phyloP scores from a whole-genome alignment of 2,113 vertebrate genomes.

The Notiomystis cincta region DNA sequence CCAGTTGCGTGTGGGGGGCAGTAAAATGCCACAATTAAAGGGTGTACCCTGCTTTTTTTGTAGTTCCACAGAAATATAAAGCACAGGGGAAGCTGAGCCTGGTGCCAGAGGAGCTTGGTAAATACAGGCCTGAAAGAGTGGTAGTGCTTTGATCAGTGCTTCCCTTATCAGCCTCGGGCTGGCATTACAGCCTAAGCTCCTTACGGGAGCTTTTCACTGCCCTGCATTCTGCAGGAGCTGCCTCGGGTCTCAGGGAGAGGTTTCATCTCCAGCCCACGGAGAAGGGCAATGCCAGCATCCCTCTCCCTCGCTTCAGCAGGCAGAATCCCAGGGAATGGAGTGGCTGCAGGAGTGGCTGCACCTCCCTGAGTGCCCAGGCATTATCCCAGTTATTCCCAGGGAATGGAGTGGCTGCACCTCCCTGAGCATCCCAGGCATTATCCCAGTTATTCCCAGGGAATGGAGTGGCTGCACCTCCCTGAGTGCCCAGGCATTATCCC shows the following conservation, averaged over 20 bases:
- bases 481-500: too few species aligned
- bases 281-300: background rate
- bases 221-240: slow-evolving; percentile 10
- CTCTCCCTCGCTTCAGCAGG: background rate
- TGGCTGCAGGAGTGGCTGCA: too few species aligned
- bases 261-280: background rate
- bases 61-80: background rate
- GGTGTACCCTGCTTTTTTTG: accelerated
- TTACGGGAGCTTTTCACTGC: background rate
- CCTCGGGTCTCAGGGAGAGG: background rate
- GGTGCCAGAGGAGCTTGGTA: background rate
- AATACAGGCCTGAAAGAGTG: background rate
- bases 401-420: too few species aligned
- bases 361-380: too few species aligned
- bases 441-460: too few species aligned
- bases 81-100: background rate
- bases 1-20: background rate
- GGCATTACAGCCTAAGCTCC: slow-evolving; percentile 23
- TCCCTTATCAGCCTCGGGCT: background rate
- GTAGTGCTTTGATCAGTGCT: background rate
- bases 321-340: too few species aligned
- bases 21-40: background rate
- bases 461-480: too few species aligned
- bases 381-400: too few species aligned
- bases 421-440: too few species aligned